Base-by-base conservation (phyloP, 2,888 invertebrate genomes). In the Drosophila fungiperda region DNA sequence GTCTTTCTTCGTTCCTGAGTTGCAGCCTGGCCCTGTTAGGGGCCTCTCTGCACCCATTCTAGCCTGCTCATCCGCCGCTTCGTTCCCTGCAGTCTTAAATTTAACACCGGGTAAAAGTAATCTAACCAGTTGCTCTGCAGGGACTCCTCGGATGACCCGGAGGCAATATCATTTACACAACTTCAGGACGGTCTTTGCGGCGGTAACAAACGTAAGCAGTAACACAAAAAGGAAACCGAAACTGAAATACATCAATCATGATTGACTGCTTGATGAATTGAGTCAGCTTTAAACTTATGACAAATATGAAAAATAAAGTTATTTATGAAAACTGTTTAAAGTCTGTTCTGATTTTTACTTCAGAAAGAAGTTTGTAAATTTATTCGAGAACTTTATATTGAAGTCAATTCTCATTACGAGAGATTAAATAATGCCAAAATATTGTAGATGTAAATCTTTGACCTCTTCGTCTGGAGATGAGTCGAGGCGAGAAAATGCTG, bases 91-190 rank as follows among this genome's bases (percentile, higher is more conserved):
- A 4, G 38, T 1, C 12, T 17, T 12, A 12, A 38, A 38, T 6
- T 38, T 3, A 17, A 38, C 17, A 49, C 2, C 3, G 4, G 6
- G 0, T 40, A 15, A 2, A 12, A 0, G 4, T 15, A 1, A 26
- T 17, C 23, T 12, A 26, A 32, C 12, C 23, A 33, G 2, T 5
- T 20, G 11, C 0, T 32, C 42, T 32, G 26, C 35, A 92, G 92
- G n/a, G 92, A 92, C 68, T 92, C 92, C 11, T 92, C 92, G 0
- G 91, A 92, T 64, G 91, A 89, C 53, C 68, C 89, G 0, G 78
- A 79, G 9, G 69, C 36, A 2, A 58, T 60, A 3, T 72, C 83
- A 0, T 83, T 67, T 38, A 32, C 50, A 0, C 29, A 67, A 26
- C 20, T 33, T 7, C 17, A 62, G 2, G 33, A 17, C 2, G 29